Evolutionary conservation across 2,888 invertebrate genomes (phyloP).

Genomic region (Sesia apiformis): DNA sequence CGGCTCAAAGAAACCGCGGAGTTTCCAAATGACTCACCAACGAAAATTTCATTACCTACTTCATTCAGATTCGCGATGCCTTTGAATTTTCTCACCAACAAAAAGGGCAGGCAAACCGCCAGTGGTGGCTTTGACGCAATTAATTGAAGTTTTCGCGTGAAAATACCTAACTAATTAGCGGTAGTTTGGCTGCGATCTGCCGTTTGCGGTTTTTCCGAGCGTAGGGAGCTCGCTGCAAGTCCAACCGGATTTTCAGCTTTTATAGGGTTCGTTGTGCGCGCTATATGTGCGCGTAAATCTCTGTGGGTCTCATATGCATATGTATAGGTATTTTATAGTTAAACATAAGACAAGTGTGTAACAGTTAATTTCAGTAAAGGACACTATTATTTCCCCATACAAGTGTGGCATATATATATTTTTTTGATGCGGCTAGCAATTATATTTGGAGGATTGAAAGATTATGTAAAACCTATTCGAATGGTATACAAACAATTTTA

Average conservation of each 20-base stretch:
- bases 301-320: not conserved
- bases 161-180: conserved; percentile 51
- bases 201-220: conserved; percentile 11
- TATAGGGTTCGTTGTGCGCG: not conserved
- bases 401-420: too few species aligned
- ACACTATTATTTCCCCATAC: too few species aligned
- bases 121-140: conserved; percentile 45
- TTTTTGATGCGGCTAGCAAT: too few species aligned
- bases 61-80: conserved; percentile 33
- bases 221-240: conserved; percentile 20
- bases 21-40: conserved; percentile 28
- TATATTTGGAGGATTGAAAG: too few species aligned
- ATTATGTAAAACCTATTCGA: too few species aligned
- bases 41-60: conserved; percentile 45
- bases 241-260: conserved; percentile 12
- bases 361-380: too few species aligned
- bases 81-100: conserved; percentile 38
- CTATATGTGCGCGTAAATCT: not conserved
- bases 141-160: conserved; percentile 57
- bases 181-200: conserved; percentile 23
- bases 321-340: too few species aligned
- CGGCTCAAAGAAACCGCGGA: conserved; percentile 18
- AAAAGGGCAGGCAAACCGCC: conserved; percentile 19
- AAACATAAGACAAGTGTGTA: too few species aligned
- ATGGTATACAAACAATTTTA: too few species aligned